A percentile compares a stretch with the other conserved stretches of the same genome.
Evolutionary conservation across 2,888 invertebrate species (phyloP).

Genomic region (Drosophila neoperkinsi): DNA sequence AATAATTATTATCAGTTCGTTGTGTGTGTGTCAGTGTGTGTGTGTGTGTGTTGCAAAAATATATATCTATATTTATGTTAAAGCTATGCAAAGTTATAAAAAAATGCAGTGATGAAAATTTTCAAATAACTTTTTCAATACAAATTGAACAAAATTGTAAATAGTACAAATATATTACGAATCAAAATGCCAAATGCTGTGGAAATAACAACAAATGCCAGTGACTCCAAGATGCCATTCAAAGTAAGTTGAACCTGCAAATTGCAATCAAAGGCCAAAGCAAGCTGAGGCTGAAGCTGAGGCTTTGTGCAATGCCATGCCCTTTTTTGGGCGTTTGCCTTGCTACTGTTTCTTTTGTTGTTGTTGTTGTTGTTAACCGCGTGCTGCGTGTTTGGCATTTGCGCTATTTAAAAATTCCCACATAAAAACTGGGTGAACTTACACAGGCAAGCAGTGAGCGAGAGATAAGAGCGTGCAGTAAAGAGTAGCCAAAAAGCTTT

Average conservation of each 20-base stretch:
- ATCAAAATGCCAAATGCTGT: slow-evolving; percentile 61
- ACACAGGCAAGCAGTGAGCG: slow-evolving; percentile 29
- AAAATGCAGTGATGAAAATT: slow-evolving; percentile 29
- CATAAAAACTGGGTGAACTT: slow-evolving; percentile 76
- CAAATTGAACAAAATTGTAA: slow-evolving; percentile 12
- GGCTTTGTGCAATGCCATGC: slow-evolving; percentile 59
- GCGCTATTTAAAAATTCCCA: slow-evolving; percentile 49
- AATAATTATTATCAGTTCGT: slow-evolving; percentile 29
- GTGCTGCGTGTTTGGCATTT: slow-evolving; percentile 62
- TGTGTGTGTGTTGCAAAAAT: background rate
- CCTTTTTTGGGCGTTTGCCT: slow-evolving; percentile 72
- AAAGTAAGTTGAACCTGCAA: slow-evolving; percentile 61
- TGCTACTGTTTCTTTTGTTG: slow-evolving; percentile 37
- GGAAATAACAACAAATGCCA: slow-evolving; percentile 55
- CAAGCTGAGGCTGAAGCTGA: slow-evolving; percentile 6
- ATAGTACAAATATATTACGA: slow-evolving; percentile 2
- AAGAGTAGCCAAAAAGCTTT: slow-evolving; percentile 42
- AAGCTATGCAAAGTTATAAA: slow-evolving; percentile 1
- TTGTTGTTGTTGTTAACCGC: slow-evolving; percentile 60
- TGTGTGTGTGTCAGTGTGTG: slow-evolving; percentile 18
- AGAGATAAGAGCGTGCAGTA: slow-evolving; percentile 27
- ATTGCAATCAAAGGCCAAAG: slow-evolving; percentile 1
- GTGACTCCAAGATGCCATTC: slow-evolving; percentile 68
- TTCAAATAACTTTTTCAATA: slow-evolving; percentile 25
- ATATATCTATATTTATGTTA: background rate